Evolutionary conservation across 2,888 invertebrate genomes (phyloP), one percentile per base, ranked within the genome.

Genomic region (Zygothrica quintamaculata): DNA sequence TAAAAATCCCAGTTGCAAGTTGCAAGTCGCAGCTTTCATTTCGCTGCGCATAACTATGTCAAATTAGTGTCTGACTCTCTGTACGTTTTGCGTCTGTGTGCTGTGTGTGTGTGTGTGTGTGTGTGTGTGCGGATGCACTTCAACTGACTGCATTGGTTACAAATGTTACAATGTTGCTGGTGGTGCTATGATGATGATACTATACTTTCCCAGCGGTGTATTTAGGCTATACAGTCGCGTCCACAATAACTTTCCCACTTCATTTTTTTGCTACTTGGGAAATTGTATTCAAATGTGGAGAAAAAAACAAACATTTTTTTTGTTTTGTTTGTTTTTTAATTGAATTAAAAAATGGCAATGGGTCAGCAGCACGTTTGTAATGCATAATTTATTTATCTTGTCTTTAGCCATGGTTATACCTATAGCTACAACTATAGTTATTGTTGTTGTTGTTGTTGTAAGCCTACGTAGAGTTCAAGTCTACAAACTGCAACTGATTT

Each of bases 281-380:
- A 82, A 82, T 74, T 71, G 76, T 79, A 82, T 82, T 82, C 81
- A 82, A 84, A 82, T 81, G 81, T 64, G 40, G 26, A n/a, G n/a
- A n/a, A n/a, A n/a, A 47, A 47, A 52, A 62, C 65, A 65, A 71
- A 75, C 65, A 58, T 74, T 81, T 76, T 84, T 87, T 84, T 76
- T n/a, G n/a, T n/a, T n/a, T n/a, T n/a, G n/a, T n/a, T n/a, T n/a
- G n/a, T n/a, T n/a, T n/a, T 84, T 87, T 84, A 84, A 84, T 84
- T 84, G 84, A 84, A 84, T 84, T 84, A 87, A 87, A 88, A 84
- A 84, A 84, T 84, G 84, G 84, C 84, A 84, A 84, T 84, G 84
- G 84, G 84, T 84, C 84, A 84, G 88, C 84, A 86, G 84, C 84
- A 84, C 88, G 88, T 84, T 84, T 84, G 82, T 82, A 87, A 84